Conservation (phyloP, 2,797 vertebrate genomes). For the Hyperoplus lanceolatus region DNA sequence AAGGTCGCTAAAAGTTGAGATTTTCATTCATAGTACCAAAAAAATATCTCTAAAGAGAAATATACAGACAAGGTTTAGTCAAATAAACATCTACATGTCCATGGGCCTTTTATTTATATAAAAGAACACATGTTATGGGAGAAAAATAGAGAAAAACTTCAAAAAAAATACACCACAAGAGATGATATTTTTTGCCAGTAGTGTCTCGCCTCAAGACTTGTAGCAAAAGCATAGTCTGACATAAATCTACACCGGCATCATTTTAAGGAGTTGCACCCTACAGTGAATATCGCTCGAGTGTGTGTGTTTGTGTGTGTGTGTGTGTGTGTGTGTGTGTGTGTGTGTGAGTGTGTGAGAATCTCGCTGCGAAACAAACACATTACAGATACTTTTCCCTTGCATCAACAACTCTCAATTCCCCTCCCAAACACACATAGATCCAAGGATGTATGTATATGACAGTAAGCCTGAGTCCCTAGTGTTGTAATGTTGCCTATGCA, state of each 20-base stretch:
- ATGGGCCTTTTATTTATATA: no score
- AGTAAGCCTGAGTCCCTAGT: conserved; percentile 16
- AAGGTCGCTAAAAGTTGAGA: no score
- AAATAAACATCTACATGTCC: no score
- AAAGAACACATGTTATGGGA: no score
- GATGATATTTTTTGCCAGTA: no score
- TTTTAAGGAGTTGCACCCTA: not conserved
- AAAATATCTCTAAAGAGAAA: no score
- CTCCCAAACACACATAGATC: conserved; percentile 4
- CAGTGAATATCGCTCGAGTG: not conserved
- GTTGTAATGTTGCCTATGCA: conserved; percentile 11
- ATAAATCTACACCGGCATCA: not conserved
- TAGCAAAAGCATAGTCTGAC: not conserved
- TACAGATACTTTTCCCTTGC: not conserved
- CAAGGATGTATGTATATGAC: not conserved
- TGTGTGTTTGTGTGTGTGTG: no score
- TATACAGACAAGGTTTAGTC: no score
- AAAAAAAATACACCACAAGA: no score
- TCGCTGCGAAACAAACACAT: not conserved
- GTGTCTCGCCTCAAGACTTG: not conserved
- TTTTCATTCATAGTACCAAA: no score
- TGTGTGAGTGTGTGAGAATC: not conserved
- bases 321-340: no score
- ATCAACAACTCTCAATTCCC: not conserved
- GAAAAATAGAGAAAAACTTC: no score